phyloP scores from a whole-genome alignment of 2,797 vertebrate species.

The Chelmon rostratus region DNA sequence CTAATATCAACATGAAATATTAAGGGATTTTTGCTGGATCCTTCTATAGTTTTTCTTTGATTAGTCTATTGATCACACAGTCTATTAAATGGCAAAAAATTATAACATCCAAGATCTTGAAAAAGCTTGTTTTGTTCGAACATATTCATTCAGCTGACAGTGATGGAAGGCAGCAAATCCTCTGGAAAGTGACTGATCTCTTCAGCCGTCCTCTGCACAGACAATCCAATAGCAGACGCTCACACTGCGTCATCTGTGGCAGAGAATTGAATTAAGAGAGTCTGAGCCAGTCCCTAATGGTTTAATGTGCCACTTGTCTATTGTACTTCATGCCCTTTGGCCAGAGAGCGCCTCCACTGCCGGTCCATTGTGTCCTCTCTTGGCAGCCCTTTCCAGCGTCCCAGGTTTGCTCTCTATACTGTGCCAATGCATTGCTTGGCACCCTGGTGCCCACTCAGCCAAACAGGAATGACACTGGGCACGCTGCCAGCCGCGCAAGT shows the following conservation, averaged over 20 bases:
- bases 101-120: neutral
- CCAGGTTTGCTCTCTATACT: slow-evolving; percentile 63
- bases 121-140: too few relatives aligned
- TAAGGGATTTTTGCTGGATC: neutral
- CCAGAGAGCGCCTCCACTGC: slow-evolving; percentile 48
- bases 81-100: neutral
- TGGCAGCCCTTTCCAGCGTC: slow-evolving; percentile 74
- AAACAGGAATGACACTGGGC: slow-evolving; percentile 67
- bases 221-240: slow-evolving; percentile 3
- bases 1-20: neutral
- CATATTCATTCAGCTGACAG: neutral
- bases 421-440: slow-evolving; percentile 62
- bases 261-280: slow-evolving; percentile 61
- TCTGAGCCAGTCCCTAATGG: slow-evolving; percentile 59
- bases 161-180: neutral
- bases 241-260: slow-evolving; percentile 43
- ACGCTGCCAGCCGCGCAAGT: slow-evolving; percentile 56
- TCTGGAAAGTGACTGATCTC: neutral
- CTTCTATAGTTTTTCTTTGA: neutral
- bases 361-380: slow-evolving; percentile 69
- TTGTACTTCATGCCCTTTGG: slow-evolving; percentile 73
- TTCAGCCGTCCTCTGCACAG: neutral
- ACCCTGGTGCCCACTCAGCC: slow-evolving; percentile 78
- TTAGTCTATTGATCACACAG: neutral
- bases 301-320: slow-evolving; percentile 66